Base-by-base conservation (phyloP, 2,113 vertebrate species). In the Bujurquina vittata region DNA sequence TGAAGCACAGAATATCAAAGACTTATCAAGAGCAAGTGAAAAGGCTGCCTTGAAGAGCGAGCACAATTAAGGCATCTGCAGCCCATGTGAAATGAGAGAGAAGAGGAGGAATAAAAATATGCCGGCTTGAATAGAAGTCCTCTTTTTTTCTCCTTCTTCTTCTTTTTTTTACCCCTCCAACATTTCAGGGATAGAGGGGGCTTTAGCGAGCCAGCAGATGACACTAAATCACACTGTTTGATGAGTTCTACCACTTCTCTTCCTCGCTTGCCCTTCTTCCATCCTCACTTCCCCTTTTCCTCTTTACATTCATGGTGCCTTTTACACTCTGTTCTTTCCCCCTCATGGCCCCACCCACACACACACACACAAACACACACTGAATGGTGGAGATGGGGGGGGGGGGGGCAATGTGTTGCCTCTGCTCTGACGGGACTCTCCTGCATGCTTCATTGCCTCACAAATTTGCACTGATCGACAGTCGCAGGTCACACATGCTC, bases 1-100 rank as follows among this genome's bases (percentile, higher is more conserved):
- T 88, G 91, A 90, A 92, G 92, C 94, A 89, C 91, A 84, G 91
- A 92, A 95, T 95, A 95, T 95, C 94, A 95, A 95, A 95, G 94
- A 93, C 93, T 94, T 94, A 94, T 93, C 94, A 94, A 94, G 94
- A 93, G 93, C 93, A 92, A 94, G 92, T 89, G 92, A 91, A 93
- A 93, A 92, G 88, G 87, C 93, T 94, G 94, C 92, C 92, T 94
- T 92, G 91, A 93, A 94, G 91, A 93, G 90, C 87, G 78, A 91
- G 88, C 93, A 94, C 94, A 92, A 94, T 94, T 94, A 94, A 93
- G 88, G 93, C 92, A 88, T 94, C 91, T 89, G 92, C 90, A 90
- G 92, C 82, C 88, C 88, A 88, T 92, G 92, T 92, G 92, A 93
- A 94, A 94, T 93, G 89, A 94, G 92, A 89, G 90, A 85, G 92